phyloP scores from a whole-genome alignment of 2,797 vertebrate species.

The Vespertilio murinus region DNA sequence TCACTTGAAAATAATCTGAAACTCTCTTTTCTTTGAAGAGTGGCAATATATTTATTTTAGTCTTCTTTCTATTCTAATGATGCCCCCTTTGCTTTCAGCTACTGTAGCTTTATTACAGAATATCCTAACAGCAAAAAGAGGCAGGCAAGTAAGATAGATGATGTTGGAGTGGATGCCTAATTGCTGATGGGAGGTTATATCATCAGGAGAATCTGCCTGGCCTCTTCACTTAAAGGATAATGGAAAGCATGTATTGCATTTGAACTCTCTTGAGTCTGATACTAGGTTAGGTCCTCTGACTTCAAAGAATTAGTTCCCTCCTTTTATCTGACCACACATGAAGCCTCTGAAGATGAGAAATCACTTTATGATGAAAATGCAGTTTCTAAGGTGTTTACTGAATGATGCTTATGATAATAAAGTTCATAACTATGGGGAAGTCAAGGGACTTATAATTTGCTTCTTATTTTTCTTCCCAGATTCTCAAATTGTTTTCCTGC shows the following conservation, averaged over 20 bases:
- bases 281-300: conserved; percentile 29
- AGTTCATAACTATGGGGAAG: not conserved
- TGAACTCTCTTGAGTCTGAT: conserved; percentile 55
- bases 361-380: conserved; percentile 20
- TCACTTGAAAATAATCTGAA: conserved; percentile 21
- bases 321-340: conserved; percentile 58
- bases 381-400: conserved; percentile 43
- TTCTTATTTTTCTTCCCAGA: not conserved
- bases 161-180: conserved; percentile 65
- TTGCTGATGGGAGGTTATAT: conserved; percentile 63
- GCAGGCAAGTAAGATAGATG: not conserved
- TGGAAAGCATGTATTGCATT: conserved; percentile 62
- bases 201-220: conserved; percentile 34
- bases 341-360: conserved; percentile 46
- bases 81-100: conserved; percentile 48
- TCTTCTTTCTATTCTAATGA: not conserved
- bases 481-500: not conserved
- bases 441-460: not conserved
- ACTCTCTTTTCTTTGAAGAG: not conserved
- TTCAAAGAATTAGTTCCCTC: conserved; percentile 47
- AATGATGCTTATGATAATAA: not conserved
- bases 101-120: conserved; percentile 16
- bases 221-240: conserved; percentile 63
- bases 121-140: conserved; percentile 36
- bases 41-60: conserved; percentile 49